phyloP scores from a whole-genome alignment of 2,113 vertebrate species.

The Noturus placidus region DNA sequence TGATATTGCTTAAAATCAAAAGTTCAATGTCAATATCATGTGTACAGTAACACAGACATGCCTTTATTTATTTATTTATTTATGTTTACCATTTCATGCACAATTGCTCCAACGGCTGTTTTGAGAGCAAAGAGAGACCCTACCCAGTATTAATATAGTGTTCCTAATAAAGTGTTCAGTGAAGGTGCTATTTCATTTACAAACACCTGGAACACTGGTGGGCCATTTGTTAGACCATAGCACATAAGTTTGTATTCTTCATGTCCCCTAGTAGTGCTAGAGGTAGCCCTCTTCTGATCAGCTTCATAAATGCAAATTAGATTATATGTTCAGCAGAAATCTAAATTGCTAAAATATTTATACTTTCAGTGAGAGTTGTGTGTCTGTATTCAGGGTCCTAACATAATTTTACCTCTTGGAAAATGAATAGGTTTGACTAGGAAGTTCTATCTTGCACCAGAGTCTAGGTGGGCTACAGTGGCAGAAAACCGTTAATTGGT shows the following conservation, averaged over 20 bases:
- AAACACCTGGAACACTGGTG: background rate
- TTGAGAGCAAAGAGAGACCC: no score
- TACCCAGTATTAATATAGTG: no score
- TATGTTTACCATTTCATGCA: background rate
- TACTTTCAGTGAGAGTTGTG: background rate
- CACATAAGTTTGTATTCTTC: background rate
- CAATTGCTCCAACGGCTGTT: background rate
- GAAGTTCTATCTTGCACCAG: background rate
- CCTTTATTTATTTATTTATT: background rate
- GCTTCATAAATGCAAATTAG: background rate
- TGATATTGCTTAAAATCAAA: background rate
- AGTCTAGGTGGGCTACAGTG: no score
- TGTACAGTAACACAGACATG: background rate
- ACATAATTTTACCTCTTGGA: background rate
- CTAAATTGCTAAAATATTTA: no score
- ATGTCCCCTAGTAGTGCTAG: background rate
- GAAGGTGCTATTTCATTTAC: background rate
- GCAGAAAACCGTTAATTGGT: background rate
- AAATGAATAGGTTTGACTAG: background rate
- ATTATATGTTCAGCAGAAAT: background rate
- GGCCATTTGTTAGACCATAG: background rate
- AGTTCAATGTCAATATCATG: background rate
- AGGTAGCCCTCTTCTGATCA: background rate
- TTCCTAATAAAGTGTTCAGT: no score
- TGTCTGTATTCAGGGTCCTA: background rate